These are phyloP conservation scores for Arothron firmamentum DNA, from an alignment of 2,113 vertebrate species.

Conservation along the genomic window DNA sequence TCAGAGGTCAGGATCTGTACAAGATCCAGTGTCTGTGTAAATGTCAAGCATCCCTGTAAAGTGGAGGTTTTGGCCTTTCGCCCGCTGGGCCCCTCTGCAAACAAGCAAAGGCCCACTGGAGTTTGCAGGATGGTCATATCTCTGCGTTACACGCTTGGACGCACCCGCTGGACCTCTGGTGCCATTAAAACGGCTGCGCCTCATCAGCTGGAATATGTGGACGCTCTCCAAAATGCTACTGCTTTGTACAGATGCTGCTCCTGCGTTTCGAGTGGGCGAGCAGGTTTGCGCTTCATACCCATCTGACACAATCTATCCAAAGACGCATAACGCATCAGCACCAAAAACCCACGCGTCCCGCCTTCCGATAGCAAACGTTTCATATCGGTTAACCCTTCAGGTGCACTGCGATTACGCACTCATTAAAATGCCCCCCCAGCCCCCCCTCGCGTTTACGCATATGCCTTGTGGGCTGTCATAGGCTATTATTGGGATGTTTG, in stretches of 20 bases:
- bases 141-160: constrained; percentile 36
- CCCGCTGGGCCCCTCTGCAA: constrained; percentile 25
- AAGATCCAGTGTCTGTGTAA: neutral
- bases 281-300: constrained; percentile 54
- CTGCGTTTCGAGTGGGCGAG: constrained; percentile 59
- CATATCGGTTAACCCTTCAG: constrained; percentile 68
- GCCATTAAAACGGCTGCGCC: constrained; percentile 44
- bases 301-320: constrained; percentile 64
- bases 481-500: constrained; percentile 57
- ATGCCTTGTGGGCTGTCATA: constrained; percentile 53
- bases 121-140: constrained; percentile 19
- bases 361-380: constrained; percentile 61
- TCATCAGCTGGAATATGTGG: constrained; percentile 44
- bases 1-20: constrained; percentile 30
- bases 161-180: constrained; percentile 61
- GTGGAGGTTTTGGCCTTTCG: constrained; percentile 1
- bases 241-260: constrained; percentile 42
- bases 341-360: constrained; percentile 71
- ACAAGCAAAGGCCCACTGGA: constrained; percentile 16
- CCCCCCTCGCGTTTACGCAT: constrained; percentile 56
- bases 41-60: constrained; percentile 4
- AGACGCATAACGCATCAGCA: constrained; percentile 68
- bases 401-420: constrained; percentile 58
- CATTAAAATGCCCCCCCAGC: constrained; percentile 46
- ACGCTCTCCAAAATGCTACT: constrained; percentile 25